Percentiles rank a stretch among this genome's conserved stretches.
Conservation (phyloP, 2,888 invertebrate genomes). For the Rhodophaea formosa region DNA sequence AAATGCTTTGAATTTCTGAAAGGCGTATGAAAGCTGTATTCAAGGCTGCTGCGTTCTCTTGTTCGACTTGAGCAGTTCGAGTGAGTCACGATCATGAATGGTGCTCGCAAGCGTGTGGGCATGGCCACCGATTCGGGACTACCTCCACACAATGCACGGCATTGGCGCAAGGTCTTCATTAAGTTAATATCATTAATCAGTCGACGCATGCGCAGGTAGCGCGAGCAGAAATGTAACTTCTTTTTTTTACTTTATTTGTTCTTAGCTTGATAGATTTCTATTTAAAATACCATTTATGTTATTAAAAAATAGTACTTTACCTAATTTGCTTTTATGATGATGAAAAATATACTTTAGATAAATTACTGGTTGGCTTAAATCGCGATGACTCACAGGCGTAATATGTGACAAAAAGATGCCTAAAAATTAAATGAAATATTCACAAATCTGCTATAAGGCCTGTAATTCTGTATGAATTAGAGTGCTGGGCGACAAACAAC, state of each 20-base stretch:
- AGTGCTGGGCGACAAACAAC: no score
- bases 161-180: slow-evolving; percentile 10
- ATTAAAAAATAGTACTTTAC: no score
- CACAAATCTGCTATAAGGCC: no score
- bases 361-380: no score
- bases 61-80: slow-evolving; percentile 4
- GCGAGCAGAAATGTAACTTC: background rate
- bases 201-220: background rate
- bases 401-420: no score
- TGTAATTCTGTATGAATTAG: no score
- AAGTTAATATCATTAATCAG: background rate
- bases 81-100: slow-evolving; percentile 18
- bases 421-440: no score
- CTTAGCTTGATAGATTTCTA: no score
- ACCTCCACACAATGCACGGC: slow-evolving; percentile 9
- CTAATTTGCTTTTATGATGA: no score
- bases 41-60: slow-evolving; percentile 18
- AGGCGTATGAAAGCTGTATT: slow-evolving; percentile 15
- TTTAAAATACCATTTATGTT: no score
- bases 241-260: background rate
- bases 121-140: slow-evolving; percentile 1
- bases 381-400: no score
- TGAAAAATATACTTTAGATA: no score
- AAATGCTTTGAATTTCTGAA: slow-evolving; percentile 18
- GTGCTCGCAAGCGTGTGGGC: background rate